Evolutionary conservation across 2,797 vertebrate species (phyloP), one percentile per base, ranked within the genome.

Genomic region (Lepidocolaptes lacrymiger): DNA sequence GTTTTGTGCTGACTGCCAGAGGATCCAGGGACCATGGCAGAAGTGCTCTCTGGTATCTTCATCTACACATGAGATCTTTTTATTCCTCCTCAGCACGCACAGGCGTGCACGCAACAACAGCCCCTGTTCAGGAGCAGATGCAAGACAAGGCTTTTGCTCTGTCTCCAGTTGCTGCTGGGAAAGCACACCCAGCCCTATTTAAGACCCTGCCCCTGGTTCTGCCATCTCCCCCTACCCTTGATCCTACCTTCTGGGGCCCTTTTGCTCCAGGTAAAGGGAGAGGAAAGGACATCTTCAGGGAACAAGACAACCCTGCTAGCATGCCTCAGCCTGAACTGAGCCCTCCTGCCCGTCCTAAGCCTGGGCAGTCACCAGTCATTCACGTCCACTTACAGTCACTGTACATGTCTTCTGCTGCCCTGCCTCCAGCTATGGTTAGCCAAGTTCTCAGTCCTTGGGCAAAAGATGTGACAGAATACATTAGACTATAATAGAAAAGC

Each of bases 381-480:
- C 71, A 24, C 86, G 95, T 96, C 86, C 55, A 68, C 61, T 96
- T 91, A 95, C 21, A 93, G 85, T 97, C 93, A 96, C 39, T 66
- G 82, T 77, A 43, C n/a, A 26, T 10, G 8, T 89, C 80, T 88
- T 85, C 88, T 93, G 71, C 72, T 89, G 78, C 64, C 72, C 64
- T 88, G 92, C 88, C 93, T 92, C 66, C 0, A 3, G 95, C 81
- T 61, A 43, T 32, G 44, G 59, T n/a, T 88, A 83, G 86, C 84
- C 78, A 91, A 91, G 41, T 76, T 59, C 55, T 61, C 62, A 27
- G 73, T 93, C 89, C 91, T 80, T 19, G 2, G 88, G 97, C 94
- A 91, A 90, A 83, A 83, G 48, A 95, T 46, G n/a, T 95, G 96
- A 97, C 97, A 97, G 71, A 92, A 94, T 68, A 69, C 56, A 97